Percentiles rank a stretch among this genome's conserved stretches.
These are phyloP conservation scores for Diadromus collaris DNA, from an alignment of 2,888 invertebrate genomes.

Conservation along the genomic window DNA sequence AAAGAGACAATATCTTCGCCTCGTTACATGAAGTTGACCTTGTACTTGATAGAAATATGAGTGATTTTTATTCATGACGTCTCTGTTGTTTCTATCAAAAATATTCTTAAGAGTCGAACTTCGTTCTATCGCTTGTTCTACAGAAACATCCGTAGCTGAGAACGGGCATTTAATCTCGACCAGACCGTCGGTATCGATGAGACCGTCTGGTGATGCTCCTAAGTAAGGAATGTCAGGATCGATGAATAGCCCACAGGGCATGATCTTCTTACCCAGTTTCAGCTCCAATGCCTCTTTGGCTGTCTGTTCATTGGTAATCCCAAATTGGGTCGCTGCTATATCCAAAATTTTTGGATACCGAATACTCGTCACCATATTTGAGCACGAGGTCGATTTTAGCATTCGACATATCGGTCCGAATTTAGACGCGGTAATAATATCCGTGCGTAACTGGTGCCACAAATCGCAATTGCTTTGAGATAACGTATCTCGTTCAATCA, in stretches of 20 bases:
- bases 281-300: constrained; percentile 40
- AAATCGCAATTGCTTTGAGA: constrained; percentile 13
- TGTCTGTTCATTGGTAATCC: constrained; percentile 49
- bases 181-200: constrained; percentile 61
- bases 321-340: constrained; percentile 53
- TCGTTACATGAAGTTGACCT: constrained; percentile 63
- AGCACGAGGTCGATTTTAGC: constrained; percentile 50
- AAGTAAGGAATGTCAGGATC: constrained; percentile 61
- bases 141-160: constrained; percentile 44
- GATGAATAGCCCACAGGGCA: constrained; percentile 65
- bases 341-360: constrained; percentile 52
- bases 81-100: constrained; percentile 31
- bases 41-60: constrained; percentile 64
- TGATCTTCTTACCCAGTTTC: constrained; percentile 42
- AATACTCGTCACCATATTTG: constrained; percentile 52
- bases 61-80: constrained; percentile 54
- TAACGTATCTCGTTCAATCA: constrained; percentile 41
- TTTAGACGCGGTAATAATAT: constrained; percentile 58
- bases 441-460: constrained; percentile 29
- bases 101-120: no score
- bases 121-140: no score
- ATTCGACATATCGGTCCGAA: constrained; percentile 58
- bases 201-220: constrained; percentile 65
- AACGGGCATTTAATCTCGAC: constrained; percentile 66
- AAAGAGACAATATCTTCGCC: constrained; percentile 55